phyloP scores from a whole-genome alignment of 2,888 invertebrate genomes.

The Andrena dorsata region DNA sequence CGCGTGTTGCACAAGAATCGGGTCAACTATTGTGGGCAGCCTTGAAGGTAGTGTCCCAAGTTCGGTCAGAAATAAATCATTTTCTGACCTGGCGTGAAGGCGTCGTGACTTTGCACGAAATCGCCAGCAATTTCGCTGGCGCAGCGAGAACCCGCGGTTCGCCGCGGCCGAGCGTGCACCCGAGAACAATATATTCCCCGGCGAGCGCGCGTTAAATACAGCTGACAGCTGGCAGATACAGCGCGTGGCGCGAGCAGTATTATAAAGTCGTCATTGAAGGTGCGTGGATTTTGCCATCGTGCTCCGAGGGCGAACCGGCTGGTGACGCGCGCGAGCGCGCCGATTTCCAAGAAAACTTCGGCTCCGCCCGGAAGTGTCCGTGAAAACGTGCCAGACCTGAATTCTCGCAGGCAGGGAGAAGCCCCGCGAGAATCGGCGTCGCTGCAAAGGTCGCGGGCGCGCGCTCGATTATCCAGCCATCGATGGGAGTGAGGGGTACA shows the following conservation, averaged over 20 bases:
- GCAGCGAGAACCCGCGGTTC: not conserved
- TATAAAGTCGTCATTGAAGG: conserved; percentile 5
- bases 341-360: conserved; percentile 12
- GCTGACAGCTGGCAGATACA: not conserved
- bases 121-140: not conserved
- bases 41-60: conserved; percentile 31
- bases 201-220: not conserved
- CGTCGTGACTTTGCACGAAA: not conserved
- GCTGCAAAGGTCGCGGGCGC: not conserved
- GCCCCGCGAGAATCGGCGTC: not conserved
- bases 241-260: not conserved
- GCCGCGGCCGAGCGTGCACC: not conserved
- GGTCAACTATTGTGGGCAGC: conserved; percentile 27
- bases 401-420: not conserved
- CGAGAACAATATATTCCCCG: conserved; percentile 5
- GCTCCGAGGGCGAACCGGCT: too few species aligned
- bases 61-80: conserved; percentile 38
- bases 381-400: conserved; percentile 19
- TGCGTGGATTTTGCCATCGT: conserved; percentile 6
- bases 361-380: conserved; percentile 21
- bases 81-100: not conserved
- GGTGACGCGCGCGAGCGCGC: not conserved
- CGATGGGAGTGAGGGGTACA: conserved; percentile 35
- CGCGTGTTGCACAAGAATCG: conserved; percentile 8
- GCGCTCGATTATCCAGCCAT: conserved; percentile 2